Evolutionary conservation across 2,888 invertebrate genomes (phyloP).

Genomic region (Alviniconcha strummeri): DNA sequence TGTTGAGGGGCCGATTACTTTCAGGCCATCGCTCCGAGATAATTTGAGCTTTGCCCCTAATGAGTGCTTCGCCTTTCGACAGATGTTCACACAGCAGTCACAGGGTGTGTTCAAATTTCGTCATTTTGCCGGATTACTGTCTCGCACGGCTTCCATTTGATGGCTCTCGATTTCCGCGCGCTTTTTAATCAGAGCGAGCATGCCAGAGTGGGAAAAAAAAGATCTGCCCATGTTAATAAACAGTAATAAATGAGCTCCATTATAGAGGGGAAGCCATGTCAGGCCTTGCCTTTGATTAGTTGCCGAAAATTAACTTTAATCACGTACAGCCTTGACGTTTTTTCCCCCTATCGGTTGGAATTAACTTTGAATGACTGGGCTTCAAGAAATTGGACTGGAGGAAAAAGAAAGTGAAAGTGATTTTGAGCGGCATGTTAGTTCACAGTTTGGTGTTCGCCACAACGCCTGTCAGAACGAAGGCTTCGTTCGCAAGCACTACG

Average conservation of each 20-base stretch:
- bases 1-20: slow-evolving; percentile 6
- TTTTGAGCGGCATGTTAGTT: not conserved
- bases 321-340: not conserved
- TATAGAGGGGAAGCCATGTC: slow-evolving; percentile 22
- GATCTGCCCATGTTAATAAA: slow-evolving; percentile 18
- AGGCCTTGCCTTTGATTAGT: slow-evolving; percentile 21
- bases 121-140: slow-evolving; percentile 4
- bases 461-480: too few species aligned
- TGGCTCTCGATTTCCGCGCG: not conserved
- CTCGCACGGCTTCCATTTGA: not conserved
- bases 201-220: slow-evolving; percentile 1
- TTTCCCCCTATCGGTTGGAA: slow-evolving; percentile 8
- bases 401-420: not conserved
- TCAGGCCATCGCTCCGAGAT: slow-evolving; percentile 5
- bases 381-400: slow-evolving; percentile 5
- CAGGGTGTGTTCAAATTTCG: not conserved
- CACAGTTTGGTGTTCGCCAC: not conserved
- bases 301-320: slow-evolving; percentile 25
- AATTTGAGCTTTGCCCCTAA: slow-evolving; percentile 24
- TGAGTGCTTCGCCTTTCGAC: slow-evolving; percentile 8
- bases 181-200: slow-evolving; percentile 1
- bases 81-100: not conserved
- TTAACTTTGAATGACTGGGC: slow-evolving; percentile 21
- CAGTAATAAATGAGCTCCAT: slow-evolving; percentile 20
- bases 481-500: not conserved